These are phyloP conservation scores for Echinops telfairi DNA, from an alignment of 2,113 vertebrate species.

Conservation along the genomic window DNA sequence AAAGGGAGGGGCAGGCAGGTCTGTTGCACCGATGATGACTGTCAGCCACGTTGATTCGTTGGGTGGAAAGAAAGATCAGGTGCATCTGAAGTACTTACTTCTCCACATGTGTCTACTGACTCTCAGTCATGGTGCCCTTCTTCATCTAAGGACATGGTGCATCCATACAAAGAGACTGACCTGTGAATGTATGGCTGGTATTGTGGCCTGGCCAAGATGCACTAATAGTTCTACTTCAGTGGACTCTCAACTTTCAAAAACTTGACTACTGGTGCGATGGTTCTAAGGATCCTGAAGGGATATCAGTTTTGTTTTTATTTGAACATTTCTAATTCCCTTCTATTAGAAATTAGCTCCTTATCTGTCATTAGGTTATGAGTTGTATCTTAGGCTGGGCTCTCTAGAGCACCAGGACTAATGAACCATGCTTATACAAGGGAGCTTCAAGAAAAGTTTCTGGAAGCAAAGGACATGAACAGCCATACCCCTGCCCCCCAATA, in stretches of 20 bases:
- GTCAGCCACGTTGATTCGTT: neutral
- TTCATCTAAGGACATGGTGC: constrained; percentile 1
- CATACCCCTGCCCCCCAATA: too few species aligned
- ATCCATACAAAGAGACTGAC: neutral
- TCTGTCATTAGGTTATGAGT: constrained; percentile 21
- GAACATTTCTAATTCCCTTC: neutral
- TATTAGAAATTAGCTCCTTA: neutral
- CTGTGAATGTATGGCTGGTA: neutral
- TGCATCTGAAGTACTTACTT: neutral
- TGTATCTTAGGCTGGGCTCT: neutral
- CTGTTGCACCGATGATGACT: neutral
- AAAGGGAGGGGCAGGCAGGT: neutral
- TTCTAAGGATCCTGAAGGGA: neutral
- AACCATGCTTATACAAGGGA: too few species aligned
- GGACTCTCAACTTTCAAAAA: neutral
- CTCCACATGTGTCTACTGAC: neutral
- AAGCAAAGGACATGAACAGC: too few species aligned
- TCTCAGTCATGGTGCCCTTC: neutral
- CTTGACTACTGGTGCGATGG: neutral
- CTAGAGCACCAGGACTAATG: too few species aligned
- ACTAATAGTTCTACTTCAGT: neutral
- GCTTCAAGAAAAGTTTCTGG: too few species aligned
- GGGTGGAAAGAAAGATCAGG: neutral
- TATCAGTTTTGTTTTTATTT: neutral
- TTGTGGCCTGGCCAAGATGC: neutral